Evolutionary conservation across 2,888 invertebrate genomes (phyloP).

Genomic region (Ceratothoa steindachneri): DNA sequence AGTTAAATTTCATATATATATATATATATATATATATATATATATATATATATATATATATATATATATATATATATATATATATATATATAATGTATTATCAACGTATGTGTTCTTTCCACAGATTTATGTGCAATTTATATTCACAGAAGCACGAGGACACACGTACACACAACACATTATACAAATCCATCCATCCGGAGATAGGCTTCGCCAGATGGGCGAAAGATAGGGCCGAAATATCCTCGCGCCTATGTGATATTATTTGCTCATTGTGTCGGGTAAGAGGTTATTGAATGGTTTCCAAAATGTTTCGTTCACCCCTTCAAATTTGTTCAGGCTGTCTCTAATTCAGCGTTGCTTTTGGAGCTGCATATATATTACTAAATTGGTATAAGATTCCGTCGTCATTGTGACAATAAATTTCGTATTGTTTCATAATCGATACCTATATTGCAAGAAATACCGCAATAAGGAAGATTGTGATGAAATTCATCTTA

Average conservation of each 20-base stretch:
- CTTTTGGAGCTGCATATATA: too few species aligned
- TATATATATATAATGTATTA: constrained; percentile 3
- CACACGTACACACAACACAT: not conserved
- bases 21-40: constrained; percentile 12
- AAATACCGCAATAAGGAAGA: too few species aligned
- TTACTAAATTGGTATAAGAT: too few species aligned
- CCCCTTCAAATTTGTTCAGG: not conserved
- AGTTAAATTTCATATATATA: not conserved
- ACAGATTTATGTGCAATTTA: not conserved
- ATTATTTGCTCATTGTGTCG: constrained; percentile 45
- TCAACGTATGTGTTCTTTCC: not conserved
- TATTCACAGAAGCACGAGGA: not conserved
- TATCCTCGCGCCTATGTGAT: constrained; percentile 39
- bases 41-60: constrained; percentile 11
- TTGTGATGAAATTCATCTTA: not conserved
- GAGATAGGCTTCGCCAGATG: constrained; percentile 11
- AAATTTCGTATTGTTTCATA: too few species aligned
- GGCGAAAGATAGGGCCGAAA: constrained; percentile 11
- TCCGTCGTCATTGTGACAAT: too few species aligned
- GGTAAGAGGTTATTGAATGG: constrained; percentile 13
- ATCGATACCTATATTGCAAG: too few species aligned
- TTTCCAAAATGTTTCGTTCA: constrained; percentile 3
- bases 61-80: constrained; percentile 12
- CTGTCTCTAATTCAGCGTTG: not conserved
- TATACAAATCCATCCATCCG: not conserved